Evolutionary conservation across 1,140 invertebrate species (phyloP), one percentile per base, ranked within the genome.

Genomic region (Hycleus cichorii): DNA sequence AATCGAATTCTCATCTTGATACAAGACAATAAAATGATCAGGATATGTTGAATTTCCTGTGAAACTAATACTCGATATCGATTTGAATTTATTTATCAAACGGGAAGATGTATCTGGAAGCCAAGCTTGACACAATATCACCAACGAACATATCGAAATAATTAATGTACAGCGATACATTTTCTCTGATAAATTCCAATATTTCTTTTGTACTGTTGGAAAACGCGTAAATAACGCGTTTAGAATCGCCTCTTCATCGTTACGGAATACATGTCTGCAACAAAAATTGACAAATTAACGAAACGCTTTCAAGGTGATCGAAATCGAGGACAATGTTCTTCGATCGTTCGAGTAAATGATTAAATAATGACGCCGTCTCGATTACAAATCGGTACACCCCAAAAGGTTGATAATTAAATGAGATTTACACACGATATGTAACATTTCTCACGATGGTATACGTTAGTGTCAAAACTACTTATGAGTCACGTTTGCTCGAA

Each of bases 21-120:
- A 70, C 69, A 79, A 74, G 68, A 79, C 72, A 67, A 77, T 76
- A 68, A 78, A 79, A 64, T 77, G 76, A 63, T 79, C 77, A 49
- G 75, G 58, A 49, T 49, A 55, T 6, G 66, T 62, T 3, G 57
- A 49, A 57, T 72, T 72, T 24, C 71, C 69, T 24, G 59, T 61
- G 64, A 74, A 74, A 39, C 56, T 61, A 45, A 69, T 68, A 46
- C 62, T 71, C 38, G 52, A 59, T 38, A 72, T 60, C 61, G 69
- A 63, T 40, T 66, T 69, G 12, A 65, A 60, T 43, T 61, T 64
- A 56, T 69, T 73, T 12, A 66, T 49, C 39, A 74, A 48, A 64
- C 71, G 72, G 58, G 70, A 64, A 44, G 62, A 66, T 39, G 62
- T 66, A 50, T 74, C 70, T 42, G 72, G 72, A 8, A 72, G 59